A percentile compares a stretch with the other conserved stretches of the same genome.
Conservation (phyloP, 2,888 invertebrate genomes). For the Cephalotes varians region DNA sequence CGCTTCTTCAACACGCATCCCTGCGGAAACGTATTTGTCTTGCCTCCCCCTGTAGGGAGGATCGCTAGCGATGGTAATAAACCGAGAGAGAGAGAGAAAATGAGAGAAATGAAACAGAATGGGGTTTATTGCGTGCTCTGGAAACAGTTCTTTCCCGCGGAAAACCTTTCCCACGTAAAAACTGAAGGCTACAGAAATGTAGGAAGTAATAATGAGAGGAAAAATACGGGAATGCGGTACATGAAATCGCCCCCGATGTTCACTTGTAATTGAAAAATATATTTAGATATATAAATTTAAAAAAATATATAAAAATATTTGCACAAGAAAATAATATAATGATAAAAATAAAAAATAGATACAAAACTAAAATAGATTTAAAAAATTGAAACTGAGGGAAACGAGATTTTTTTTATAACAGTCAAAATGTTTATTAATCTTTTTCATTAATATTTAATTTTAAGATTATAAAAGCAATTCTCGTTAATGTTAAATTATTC, state of each 20-base stretch:
- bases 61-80: slow-evolving; percentile 33
- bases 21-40: slow-evolving; percentile 29
- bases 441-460: not conserved
- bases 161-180: too few species aligned
- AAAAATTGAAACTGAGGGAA: not conserved
- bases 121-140: slow-evolving; percentile 10
- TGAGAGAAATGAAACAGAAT: slow-evolving; percentile 1
- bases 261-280: not conserved
- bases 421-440: not conserved
- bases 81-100: not conserved
- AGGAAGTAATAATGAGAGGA: not conserved
- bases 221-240: not conserved
- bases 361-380: not conserved
- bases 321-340: not conserved
- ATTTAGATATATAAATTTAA: not conserved
- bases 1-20: not conserved
- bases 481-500: not conserved
- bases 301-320: too few species aligned
- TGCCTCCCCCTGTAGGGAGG: not conserved
- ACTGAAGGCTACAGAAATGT: not conserved
- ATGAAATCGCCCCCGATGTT: not conserved
- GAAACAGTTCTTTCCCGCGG: not conserved
- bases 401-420: not conserved
- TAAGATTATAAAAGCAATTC: not conserved
- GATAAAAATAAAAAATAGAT: not conserved